phyloP scores from a whole-genome alignment of 2,797 vertebrate species.

The Halcyon chelicuti region DNA sequence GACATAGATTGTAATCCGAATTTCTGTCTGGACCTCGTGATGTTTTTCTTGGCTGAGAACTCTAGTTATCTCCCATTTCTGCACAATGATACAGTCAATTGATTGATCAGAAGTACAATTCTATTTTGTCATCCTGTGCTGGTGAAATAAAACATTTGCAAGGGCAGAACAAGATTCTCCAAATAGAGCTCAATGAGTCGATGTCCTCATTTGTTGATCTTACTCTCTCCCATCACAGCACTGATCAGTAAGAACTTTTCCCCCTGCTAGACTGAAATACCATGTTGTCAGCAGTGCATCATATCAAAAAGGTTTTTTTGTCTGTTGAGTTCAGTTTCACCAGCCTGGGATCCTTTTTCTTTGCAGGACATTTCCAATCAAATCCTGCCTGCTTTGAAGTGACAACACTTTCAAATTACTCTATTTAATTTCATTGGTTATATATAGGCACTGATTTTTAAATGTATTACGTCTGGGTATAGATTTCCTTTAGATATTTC shows the following conservation, averaged over 20 bases:
- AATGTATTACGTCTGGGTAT: not conserved
- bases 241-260: not conserved
- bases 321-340: not conserved
- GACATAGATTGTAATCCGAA: conserved; percentile 13
- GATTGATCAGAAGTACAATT: not conserved
- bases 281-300: fast-evolving
- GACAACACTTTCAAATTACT: not conserved
- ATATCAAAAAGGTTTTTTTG: not conserved
- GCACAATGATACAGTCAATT: not conserved
- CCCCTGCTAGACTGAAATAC: not conserved
- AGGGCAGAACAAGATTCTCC: not conserved
- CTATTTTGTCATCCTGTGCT: not conserved
- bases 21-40: not conserved
- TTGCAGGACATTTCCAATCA: not conserved
- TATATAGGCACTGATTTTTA: not conserved
- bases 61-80: conserved; percentile 19
- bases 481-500: not conserved
- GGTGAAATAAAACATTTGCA: not conserved
- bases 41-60: not conserved
- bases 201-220: not conserved
- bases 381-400: not conserved
- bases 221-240: not conserved
- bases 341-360: not conserved
- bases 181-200: not conserved
- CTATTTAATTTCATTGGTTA: not conserved